Base-by-base conservation (phyloP, 2,888 invertebrate species). In the Lasius fuliginosus region DNA sequence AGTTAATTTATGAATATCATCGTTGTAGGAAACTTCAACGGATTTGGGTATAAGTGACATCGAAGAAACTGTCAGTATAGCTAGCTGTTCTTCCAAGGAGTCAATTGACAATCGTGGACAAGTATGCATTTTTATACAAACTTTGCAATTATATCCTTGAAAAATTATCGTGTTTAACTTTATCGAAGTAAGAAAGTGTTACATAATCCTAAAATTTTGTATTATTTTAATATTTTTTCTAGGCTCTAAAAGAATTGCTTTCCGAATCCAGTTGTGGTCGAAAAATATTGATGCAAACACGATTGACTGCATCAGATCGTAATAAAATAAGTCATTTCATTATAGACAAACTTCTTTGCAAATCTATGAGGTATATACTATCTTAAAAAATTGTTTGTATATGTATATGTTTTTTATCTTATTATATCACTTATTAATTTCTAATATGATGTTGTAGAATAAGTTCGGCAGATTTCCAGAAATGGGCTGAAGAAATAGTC, bases 321-420 rank as follows among this genome's bases (percentile, higher is more conserved):
- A 60, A 60, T 74, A 74, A 74, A 74, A 6, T 74, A 3, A 36
- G 23, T 18, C 5, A 73, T 40, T 5, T 74, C 1, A 60, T 60
- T 60, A 60, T 60, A 3, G 58, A 74, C 18, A 74, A 42, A 42
- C 60, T 60, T 60, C 40, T 74, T 18, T 40, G 40, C 9, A 60
- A 27, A 74, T n/a, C 11, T 74, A 30, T 0, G 8, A 69, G 33
- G 33, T 53, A 53, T 49, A 23, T 67, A 42, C 15, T 27, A 23
- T 18, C 4, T 33, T 5, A 46, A 1, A 46, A 46, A 46, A 46
- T 49, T 68, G 3, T 27, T 49, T 69, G 4, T 30, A 49, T 27
- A 18, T 40, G 15, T 27, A 27, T 64, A 5, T 40, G 0, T 23
- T 65, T 65, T 64, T 23, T 23, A 23, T 23, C 23, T 23, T 23